Conservation (phyloP, 2,797 vertebrate genomes). For the Mallotus villosus region DNA sequence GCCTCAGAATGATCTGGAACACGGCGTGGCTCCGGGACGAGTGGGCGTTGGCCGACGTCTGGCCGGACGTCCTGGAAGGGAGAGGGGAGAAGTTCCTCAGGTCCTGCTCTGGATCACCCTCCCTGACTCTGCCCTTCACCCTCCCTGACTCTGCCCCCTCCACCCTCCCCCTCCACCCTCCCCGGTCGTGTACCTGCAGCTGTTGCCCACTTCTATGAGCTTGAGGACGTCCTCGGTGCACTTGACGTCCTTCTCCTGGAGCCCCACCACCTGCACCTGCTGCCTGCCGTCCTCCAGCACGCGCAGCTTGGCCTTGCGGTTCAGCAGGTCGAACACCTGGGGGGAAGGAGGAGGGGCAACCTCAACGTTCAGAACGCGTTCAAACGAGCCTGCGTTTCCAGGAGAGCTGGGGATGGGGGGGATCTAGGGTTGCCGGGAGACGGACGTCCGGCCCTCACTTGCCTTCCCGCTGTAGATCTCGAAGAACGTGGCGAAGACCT, state of each 20-base stretch:
- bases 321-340: conserved; percentile 95
- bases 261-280: conserved; percentile 95
- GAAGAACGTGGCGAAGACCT: conserved; percentile 96
- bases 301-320: conserved; percentile 92
- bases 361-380: too few species aligned
- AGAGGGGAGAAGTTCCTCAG: not conserved
- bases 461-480: conserved; percentile 99
- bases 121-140: too few species aligned
- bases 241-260: conserved; percentile 92
- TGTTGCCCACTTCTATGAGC: conserved; percentile 96
- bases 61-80: conserved; percentile 82
- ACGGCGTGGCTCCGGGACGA: conserved; percentile 83
- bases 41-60: conserved; percentile 85
- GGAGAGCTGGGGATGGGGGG: not conserved
- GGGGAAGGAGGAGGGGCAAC: too few species aligned
- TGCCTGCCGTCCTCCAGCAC: conserved; percentile 97
- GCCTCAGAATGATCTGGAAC: conserved; percentile 85
- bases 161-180: too few species aligned
- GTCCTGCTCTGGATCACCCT: too few species aligned
- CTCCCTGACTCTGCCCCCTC: too few species aligned
- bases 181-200: conserved; percentile 73
- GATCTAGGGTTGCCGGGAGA: not conserved
- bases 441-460: conserved; percentile 38
- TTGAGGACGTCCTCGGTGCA: conserved; percentile 97
- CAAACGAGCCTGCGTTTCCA: too few species aligned